A percentile compares a stretch with the other conserved stretches of the same genome.
Conservation (phyloP, 2,797 vertebrate species). For the Enteromius paludinosus region DNA sequence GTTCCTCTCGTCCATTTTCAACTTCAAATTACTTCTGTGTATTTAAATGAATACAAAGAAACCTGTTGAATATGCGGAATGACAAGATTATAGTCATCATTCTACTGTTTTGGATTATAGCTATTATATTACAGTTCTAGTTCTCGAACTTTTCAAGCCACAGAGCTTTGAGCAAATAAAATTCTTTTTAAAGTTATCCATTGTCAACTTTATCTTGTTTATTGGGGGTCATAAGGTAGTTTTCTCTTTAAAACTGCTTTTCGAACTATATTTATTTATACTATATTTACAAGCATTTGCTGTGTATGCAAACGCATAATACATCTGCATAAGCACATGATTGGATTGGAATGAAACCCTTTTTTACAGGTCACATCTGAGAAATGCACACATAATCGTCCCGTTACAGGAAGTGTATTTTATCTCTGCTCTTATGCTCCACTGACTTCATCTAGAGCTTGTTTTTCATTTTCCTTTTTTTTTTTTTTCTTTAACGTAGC, state of each 20-base stretch:
- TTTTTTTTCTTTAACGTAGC: conserved; percentile 79
- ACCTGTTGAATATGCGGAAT: not conserved
- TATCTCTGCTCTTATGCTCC: conserved; percentile 64
- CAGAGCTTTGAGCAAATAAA: not conserved
- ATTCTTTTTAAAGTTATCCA: not conserved
- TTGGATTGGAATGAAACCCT: conserved; percentile 10
- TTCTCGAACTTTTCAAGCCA: not conserved
- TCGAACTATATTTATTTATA: not conserved
- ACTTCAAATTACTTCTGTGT: not conserved
- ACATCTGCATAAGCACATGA: conserved; percentile 30
- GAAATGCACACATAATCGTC: conserved; percentile 59
- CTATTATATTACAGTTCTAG: conserved; percentile 18
- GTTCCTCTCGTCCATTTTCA: conserved; percentile 15
- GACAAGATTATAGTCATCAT: not conserved
- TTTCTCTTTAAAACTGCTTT: not conserved
- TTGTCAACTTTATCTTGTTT: not conserved
- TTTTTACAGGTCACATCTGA: conserved; percentile 45
- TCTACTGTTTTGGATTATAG: conserved; percentile 11
- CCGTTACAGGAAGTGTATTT: conserved; percentile 66
- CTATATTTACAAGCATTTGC: not conserved
- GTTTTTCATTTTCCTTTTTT: conserved; percentile 29
- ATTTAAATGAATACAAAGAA: conserved; percentile 23
- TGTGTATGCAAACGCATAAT: conserved; percentile 8
- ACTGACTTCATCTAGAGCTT: conserved; percentile 49
- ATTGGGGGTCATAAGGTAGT: not conserved